A percentile compares a stretch with the other conserved stretches of the same genome.
Evolutionary conservation across 2,888 invertebrate genomes (phyloP).

Genomic region (Pandemis corylana): DNA sequence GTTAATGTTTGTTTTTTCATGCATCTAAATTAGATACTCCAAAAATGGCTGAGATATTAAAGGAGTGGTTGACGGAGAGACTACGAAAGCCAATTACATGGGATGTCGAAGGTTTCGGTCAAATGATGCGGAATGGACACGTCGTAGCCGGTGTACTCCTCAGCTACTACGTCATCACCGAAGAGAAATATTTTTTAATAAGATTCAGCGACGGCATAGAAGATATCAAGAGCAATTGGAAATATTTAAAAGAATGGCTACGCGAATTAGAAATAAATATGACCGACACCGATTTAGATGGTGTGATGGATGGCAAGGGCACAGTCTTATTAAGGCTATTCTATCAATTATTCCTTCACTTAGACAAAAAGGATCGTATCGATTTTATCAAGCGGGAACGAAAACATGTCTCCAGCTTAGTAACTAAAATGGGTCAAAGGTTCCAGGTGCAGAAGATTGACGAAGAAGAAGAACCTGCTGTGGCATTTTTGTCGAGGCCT

Average conservation of each 20-base stretch:
- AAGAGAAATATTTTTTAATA: constrained; percentile 81
- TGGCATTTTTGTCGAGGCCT: constrained; percentile 74
- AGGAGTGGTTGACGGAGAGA: constrained; percentile 85
- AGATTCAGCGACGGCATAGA: constrained; percentile 66
- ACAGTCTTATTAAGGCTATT: constrained; percentile 83
- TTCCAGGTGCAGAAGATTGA: constrained; percentile 68
- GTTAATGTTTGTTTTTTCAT: constrained; percentile 2
- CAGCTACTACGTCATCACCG: constrained; percentile 85
- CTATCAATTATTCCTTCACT: constrained; percentile 85
- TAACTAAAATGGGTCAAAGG: constrained; percentile 70
- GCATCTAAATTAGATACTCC: not conserved
- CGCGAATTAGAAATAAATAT: constrained; percentile 76
- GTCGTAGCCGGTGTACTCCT: constrained; percentile 83
- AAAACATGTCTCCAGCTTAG: constrained; percentile 70
- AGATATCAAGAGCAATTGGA: constrained; percentile 81
- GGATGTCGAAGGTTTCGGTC: constrained; percentile 82
- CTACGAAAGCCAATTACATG: constrained; percentile 83
- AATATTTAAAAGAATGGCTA: constrained; percentile 82
- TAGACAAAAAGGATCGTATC: constrained; percentile 84
- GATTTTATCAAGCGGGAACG: constrained; percentile 81
- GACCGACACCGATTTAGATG: constrained; percentile 71
- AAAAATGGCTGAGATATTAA: constrained; percentile 85
- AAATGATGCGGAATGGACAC: constrained; percentile 84
- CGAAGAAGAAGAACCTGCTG: constrained; percentile 63
- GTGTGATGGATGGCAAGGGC: constrained; percentile 80